Evolutionary conservation across 2,888 invertebrate genomes (phyloP).

Genomic region (Nymphalis c-album): DNA sequence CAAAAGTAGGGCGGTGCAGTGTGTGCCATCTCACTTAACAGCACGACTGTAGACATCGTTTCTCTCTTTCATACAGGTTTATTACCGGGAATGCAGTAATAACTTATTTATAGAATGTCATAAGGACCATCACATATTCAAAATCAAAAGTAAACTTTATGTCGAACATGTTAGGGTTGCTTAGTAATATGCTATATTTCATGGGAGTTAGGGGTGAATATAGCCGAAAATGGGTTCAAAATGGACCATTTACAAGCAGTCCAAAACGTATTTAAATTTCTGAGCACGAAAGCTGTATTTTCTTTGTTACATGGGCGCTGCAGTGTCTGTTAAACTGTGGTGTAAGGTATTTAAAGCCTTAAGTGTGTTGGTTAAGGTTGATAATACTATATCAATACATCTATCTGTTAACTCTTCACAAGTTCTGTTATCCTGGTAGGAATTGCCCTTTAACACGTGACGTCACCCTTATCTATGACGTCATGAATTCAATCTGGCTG

Average conservation of each 20-base stretch:
- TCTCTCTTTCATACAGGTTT: slow-evolving; percentile 28
- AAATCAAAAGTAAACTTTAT: slow-evolving; percentile 20
- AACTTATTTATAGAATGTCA: slow-evolving; percentile 13
- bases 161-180: not conserved
- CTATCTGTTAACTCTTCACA: slow-evolving; percentile 40
- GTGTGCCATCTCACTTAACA: slow-evolving; percentile 12
- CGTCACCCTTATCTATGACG: slow-evolving; percentile 51
- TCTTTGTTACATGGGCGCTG: slow-evolving; percentile 9
- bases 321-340: slow-evolving; percentile 16
- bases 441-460: slow-evolving; percentile 71
- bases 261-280: not conserved
- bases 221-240: slow-evolving; percentile 17
- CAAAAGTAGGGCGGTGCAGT: slow-evolving; percentile 11
- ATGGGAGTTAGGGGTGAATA: slow-evolving; percentile 18
- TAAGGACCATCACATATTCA: not conserved
- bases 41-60: not conserved
- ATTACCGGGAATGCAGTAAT: slow-evolving; percentile 33
- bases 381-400: not conserved
- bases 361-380: slow-evolving; percentile 4
- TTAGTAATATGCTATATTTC: not conserved
- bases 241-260: not conserved
- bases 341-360: slow-evolving; percentile 24
- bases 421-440: slow-evolving; percentile 59
- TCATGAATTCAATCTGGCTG: slow-evolving; percentile 12
- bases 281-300: not conserved